Evolutionary conservation across 2,113 vertebrate species (phyloP).

Genomic region (Ceyx margarethae): DNA sequence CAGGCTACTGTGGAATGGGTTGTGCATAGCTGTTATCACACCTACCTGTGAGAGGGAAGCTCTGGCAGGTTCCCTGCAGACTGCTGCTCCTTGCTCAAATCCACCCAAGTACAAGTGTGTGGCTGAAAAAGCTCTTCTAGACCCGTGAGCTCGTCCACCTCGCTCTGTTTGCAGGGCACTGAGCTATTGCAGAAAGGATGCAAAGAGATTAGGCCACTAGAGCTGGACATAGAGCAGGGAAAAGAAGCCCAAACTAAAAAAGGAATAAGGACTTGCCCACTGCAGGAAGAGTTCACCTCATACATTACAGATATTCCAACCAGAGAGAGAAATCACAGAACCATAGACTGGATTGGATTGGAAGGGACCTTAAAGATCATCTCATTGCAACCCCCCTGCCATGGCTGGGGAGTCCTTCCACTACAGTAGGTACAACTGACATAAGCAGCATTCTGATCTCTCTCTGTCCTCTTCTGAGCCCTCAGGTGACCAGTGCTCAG

Average conservation of each 20-base stretch:
- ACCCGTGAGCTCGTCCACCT: not conserved
- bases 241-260: not conserved
- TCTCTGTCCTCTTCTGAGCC: not conserved
- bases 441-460: not conserved
- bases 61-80: not conserved
- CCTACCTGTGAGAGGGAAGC: not conserved
- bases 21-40: not conserved
- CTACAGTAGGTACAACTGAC: not conserved
- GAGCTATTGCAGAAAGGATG: not conserved
- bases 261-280: not conserved
- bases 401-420: not conserved
- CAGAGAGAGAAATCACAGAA: not conserved
- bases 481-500: not conserved
- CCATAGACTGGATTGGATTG: not conserved
- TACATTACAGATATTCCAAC: not conserved
- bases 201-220: not conserved
- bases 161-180: not conserved
- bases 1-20: fast-evolving
- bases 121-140: not conserved
- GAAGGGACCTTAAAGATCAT: not conserved
- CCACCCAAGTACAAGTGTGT: fast-evolving
- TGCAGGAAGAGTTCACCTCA: not conserved
- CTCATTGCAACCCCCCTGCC: not conserved
- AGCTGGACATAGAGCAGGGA: not conserved
- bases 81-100: not conserved